These are phyloP conservation scores for Phyllostomus hastatus DNA, from an alignment of 2,113 vertebrate species.

Conservation along the genomic window DNA sequence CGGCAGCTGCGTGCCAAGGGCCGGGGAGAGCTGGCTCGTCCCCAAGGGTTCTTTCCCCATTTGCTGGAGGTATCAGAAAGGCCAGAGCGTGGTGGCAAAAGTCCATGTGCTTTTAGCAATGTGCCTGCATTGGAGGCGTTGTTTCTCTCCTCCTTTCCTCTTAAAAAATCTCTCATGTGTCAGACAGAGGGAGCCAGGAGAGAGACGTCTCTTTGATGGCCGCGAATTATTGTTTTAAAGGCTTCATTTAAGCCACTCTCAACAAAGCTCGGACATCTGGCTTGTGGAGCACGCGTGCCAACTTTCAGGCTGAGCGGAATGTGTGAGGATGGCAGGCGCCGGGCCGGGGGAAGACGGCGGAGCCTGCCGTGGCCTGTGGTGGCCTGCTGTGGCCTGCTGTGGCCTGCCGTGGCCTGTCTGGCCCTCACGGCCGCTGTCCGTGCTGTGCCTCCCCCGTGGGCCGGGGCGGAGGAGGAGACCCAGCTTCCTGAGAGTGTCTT, in stretches of 20 bases:
- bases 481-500: not conserved
- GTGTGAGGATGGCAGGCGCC: not conserved
- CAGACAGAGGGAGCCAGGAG: constrained; percentile 43
- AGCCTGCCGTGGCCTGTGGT: not conserved
- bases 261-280: constrained; percentile 65
- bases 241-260: constrained; percentile 61
- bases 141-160: not conserved
- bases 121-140: not conserved
- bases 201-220: constrained; percentile 49
- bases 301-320: constrained; percentile 17
- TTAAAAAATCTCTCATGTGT: constrained; percentile 29
- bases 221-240: constrained; percentile 65
- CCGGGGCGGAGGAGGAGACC: not conserved
- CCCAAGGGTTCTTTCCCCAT: not conserved
- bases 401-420: not conserved
- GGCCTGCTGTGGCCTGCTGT: not conserved
- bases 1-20: not conserved
- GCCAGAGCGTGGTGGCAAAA: not conserved
- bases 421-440: not conserved
- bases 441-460: not conserved
- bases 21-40: not conserved
- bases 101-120: not conserved
- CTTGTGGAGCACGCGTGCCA: constrained; percentile 31
- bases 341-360: not conserved
- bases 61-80: not conserved